Evolutionary conservation across 1,140 invertebrate genomes (phyloP), one percentile per base, ranked within the genome.

Genomic region (Pseudomyrmex dendroicus): DNA sequence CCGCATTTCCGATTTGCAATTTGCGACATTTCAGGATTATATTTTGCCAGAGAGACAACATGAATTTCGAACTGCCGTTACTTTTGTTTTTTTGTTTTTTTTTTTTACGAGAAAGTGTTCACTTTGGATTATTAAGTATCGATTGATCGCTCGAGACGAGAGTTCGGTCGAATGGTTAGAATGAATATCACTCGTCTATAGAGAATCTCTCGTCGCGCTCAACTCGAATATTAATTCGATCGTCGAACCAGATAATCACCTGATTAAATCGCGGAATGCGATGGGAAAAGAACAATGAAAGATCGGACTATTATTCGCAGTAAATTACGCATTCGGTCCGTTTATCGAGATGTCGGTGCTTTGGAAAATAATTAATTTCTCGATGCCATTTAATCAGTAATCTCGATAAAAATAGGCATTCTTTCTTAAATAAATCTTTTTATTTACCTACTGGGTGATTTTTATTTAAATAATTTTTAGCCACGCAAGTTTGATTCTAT

Each of bases 211-310:
- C 59, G n/a, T 80, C 44, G 46, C 44, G 46, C 50, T 62, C 50
- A 54, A 56, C 66, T 83, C 74, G 85, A 76, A 87, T 77, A 88
- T 85, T 85, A 89, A 89, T 89, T 88, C 82, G 73, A 85, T 85
- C 84, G 73, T 20, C 61, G 76, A 78, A 77, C 73, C 62, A 77
- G 73, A 87, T 87, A 88, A 88, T 88, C 87, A 87, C 62, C 70
- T 73, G 73, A 88, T 88, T 85, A 87, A 87, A 88, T 80, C 56
- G 61, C 50, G 15, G 48, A 56, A 50, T 63, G 46, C 44, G 10
- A 48, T 61, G 50, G 64, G 52, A 25, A 10, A 84, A 22, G 61
- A 35, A 77, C 83, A 87, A 87, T 80, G 35, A 78, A 80, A 76
- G 63, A 84, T 52, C 54, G 59, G 12, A 46, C 86, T 72, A 89